Base-by-base conservation (phyloP, 2,113 vertebrate genomes). In the Plecotus auritus region DNA sequence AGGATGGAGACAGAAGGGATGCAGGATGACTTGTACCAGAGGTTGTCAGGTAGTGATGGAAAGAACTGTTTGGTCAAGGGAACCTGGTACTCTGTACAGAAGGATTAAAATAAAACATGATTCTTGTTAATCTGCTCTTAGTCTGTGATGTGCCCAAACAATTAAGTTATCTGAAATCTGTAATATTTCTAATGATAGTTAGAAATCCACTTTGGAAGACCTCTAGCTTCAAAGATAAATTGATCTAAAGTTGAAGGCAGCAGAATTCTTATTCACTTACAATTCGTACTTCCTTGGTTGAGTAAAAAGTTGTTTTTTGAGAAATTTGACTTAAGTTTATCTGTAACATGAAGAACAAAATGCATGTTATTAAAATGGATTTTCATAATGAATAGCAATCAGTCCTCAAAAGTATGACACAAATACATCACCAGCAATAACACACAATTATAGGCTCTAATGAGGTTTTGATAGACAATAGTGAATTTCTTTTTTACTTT, bases 261-360 rank as follows among this genome's bases (percentile, higher is more conserved):
- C 23, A 85, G 67, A 73, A 32, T 76, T 95, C 64, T 94, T 95
- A 87, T 84, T 72, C 40, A 67, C 40, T 85, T 95, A 56, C 9
- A 45, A 64, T 26, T 49, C 30, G 37, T 51, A 35, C 32, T 92
- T 92, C 35, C 30, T 78, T 92, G 40, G 26, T 45, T 74, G 30
- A 42, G 0, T 81, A 69, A 92, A 90, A 82, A 81, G 88, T 89
- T 70, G 73, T 93, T 96, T 77, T 83, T 86, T 84, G 69, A 93
- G 42, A 88, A 78, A 84, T 45, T 86, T 85, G 40, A 93, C 54
- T 28, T 23, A 42, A 56, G n/a, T 85, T 81, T 18, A 42, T 78
- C 40, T 89, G n/a, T 88, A 32, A 80, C 69, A 10, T 81, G 35
- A 80, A 72, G 40, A 59, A 59, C 22, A 93, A 32, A 74, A 92